phyloP scores from a whole-genome alignment of 2,113 vertebrate species.

The Saimiri boliviensis region DNA sequence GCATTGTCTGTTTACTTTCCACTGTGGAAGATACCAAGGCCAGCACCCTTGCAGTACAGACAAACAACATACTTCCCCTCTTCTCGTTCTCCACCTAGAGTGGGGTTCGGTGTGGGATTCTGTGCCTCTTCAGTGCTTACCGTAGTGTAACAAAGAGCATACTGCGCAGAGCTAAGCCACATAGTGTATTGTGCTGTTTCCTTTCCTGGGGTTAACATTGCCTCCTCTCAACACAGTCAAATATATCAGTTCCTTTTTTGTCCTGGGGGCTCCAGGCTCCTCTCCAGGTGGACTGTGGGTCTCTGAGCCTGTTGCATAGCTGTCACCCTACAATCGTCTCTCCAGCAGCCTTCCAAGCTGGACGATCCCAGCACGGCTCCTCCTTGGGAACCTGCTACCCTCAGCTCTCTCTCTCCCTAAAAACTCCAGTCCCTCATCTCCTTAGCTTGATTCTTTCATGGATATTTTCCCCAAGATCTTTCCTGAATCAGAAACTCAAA shows the following conservation, averaged over 20 bases:
- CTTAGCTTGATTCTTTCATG: not conserved
- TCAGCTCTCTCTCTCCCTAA: not conserved
- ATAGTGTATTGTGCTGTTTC: accelerated
- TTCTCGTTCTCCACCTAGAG: not conserved
- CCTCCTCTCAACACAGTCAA: not conserved
- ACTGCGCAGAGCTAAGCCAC: not conserved
- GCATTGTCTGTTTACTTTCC: not conserved
- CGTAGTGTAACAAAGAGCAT: accelerated
- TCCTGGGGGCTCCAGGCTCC: not conserved
- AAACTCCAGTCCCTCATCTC: not conserved
- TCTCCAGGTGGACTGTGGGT: not conserved
- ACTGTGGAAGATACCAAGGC: not conserved
- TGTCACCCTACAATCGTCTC: accelerated
- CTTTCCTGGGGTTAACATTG: not conserved
- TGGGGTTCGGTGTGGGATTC: accelerated
- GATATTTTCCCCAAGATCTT: not conserved
- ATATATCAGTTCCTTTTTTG: not conserved
- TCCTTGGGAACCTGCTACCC: not conserved
- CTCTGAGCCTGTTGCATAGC: not conserved
- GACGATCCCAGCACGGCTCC: not conserved
- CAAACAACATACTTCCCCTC: accelerated
- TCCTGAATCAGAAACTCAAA: not conserved
- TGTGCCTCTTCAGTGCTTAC: not conserved
- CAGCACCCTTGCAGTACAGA: not conserved
- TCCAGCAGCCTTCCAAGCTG: not conserved